Conservation (phyloP, 1,140 invertebrate species). For the Littorina saxatilis region DNA sequence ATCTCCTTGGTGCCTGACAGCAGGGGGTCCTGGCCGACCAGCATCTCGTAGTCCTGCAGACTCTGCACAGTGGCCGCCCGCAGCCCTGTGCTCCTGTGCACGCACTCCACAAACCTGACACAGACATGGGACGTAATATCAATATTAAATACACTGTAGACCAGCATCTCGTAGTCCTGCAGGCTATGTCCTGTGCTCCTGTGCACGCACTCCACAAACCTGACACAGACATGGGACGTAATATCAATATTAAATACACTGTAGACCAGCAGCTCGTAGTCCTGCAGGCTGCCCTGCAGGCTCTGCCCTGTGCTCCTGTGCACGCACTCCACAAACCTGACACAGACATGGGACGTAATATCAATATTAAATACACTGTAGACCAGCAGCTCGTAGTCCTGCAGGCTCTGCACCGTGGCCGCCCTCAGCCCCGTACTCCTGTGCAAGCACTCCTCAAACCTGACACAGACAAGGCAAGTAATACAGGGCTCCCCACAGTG, state of each 20-base stretch:
- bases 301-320: background rate
- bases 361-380: too few relatives aligned
- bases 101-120: background rate
- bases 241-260: too few relatives aligned
- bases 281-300: background rate
- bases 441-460: background rate
- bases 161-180: background rate
- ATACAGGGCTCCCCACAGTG: background rate
- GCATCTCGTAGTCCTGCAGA: background rate
- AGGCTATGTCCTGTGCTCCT: background rate
- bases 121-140: background rate
- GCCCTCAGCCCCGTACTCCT: background rate
- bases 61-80: too few relatives aligned
- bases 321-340: background rate
- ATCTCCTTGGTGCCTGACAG: background rate
- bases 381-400: background rate
- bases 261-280: background rate
- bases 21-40: background rate
- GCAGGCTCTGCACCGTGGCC: background rate
- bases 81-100: background rate
- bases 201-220: background rate
- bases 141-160: too few relatives aligned
- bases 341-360: background rate
- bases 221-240: background rate
- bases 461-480: background rate